Percentiles rank a stretch among this genome's conserved stretches.
phyloP scores from a whole-genome alignment of 23 tunicate genomes.

The Aplidium turbinatum region DNA sequence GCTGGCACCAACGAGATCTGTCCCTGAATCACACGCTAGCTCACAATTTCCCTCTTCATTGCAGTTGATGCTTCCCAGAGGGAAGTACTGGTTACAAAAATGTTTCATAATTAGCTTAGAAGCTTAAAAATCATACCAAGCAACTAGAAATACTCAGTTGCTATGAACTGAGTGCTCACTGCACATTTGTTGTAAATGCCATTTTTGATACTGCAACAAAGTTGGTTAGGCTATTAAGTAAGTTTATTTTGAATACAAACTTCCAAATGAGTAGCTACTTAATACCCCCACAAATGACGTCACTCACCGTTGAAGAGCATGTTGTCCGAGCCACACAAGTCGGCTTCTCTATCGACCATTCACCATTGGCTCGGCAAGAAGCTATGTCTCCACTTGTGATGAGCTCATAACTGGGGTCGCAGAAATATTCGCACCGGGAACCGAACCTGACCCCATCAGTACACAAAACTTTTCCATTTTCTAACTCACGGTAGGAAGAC shows the following conservation, averaged over 20 bases:
- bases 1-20: slow-evolving; percentile 25
- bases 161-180: too few relatives aligned
- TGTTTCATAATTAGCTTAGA: not conserved
- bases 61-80: slow-evolving; percentile 38
- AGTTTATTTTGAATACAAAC: too few relatives aligned
- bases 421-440: slow-evolving; percentile 57
- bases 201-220: too few relatives aligned
- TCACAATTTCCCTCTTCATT: slow-evolving; percentile 23
- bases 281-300: not conserved
- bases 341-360: slow-evolving; percentile 42
- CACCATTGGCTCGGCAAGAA: slow-evolving; percentile 24
- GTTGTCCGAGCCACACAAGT: slow-evolving; percentile 26
- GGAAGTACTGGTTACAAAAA: slow-evolving; percentile 23
- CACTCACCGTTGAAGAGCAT: slow-evolving; percentile 57
- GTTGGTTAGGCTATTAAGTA: too few relatives aligned
- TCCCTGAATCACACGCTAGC: slow-evolving; percentile 37
- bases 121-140: not conserved
- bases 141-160: not conserved
- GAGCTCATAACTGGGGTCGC: slow-evolving; percentile 46
- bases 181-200: too few relatives aligned
- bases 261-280: too few relatives aligned
- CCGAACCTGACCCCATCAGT: slow-evolving; percentile 37
- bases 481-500: slow-evolving; percentile 24
- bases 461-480: slow-evolving; percentile 53
- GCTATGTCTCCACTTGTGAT: slow-evolving; percentile 9